Percentiles rank a stretch among this genome's conserved stretches.
phyloP scores from a whole-genome alignment of 1,140 invertebrate species.

The Bombus superbus region DNA sequence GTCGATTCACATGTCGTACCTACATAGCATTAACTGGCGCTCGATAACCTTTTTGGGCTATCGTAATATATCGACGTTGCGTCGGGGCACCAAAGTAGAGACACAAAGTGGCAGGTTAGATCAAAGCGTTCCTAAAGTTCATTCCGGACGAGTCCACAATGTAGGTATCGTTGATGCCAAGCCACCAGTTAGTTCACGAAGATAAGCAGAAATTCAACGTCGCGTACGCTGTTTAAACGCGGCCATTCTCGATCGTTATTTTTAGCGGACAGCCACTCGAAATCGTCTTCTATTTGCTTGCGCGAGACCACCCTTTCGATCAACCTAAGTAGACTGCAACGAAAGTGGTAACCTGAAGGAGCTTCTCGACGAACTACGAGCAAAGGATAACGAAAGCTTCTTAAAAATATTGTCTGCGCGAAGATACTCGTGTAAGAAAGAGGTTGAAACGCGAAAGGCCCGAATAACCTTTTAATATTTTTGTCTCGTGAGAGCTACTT shows the following conservation, averaged over 20 bases:
- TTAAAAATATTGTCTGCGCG: conserved; percentile 39
- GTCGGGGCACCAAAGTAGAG: not conserved
- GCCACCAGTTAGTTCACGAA: conserved; percentile 52
- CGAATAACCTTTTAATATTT: conserved; percentile 51
- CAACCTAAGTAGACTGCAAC: conserved; percentile 40
- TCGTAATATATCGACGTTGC: conserved; percentile 49
- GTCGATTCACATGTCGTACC: conserved; percentile 32
- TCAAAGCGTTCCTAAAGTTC: conserved; percentile 73
- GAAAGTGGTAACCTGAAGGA: conserved; percentile 20
- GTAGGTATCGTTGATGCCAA: conserved; percentile 54
- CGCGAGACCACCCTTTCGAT: conserved; percentile 24
- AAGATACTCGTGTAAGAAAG: conserved; percentile 3
- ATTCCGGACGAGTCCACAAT: conserved; percentile 70
- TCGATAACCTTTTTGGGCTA: conserved; percentile 39
- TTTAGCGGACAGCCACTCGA: conserved; percentile 45
- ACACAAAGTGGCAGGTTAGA: conserved; percentile 51
- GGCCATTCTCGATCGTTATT: conserved; percentile 46
- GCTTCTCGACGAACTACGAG: not conserved
- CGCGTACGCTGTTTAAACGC: not conserved
- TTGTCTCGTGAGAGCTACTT: conserved; percentile 26
- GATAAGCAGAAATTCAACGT: conserved; percentile 42
- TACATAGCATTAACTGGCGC: conserved; percentile 15
- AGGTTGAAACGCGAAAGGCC: not conserved
- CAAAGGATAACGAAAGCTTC: conserved; percentile 31
- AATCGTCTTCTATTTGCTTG: conserved; percentile 39